phyloP scores from a whole-genome alignment of 2,113 vertebrate species.

The Turdus rufiventris region DNA sequence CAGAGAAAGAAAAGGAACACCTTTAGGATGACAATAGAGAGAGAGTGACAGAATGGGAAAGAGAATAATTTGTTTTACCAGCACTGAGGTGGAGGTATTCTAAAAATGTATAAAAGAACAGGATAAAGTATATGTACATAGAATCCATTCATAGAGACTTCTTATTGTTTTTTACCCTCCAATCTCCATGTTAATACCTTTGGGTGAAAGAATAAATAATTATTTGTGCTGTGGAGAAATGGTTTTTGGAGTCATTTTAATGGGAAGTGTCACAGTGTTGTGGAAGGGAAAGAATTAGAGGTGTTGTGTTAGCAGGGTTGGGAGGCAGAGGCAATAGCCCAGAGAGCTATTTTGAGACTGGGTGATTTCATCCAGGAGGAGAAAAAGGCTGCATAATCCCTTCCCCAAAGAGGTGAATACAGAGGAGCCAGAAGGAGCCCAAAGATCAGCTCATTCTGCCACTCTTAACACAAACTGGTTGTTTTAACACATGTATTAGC shows the following conservation, averaged over 20 bases:
- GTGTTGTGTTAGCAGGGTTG: slow-evolving; percentile 12
- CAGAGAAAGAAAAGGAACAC: neutral
- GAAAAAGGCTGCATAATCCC: neutral
- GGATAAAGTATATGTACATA: neutral
- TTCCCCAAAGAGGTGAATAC: neutral
- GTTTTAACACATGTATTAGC: slow-evolving; percentile 14
- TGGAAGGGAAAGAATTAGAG: slow-evolving; percentile 42
- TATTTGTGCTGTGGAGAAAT: slow-evolving; percentile 44
- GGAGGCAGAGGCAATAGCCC: neutral
- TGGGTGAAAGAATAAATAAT: slow-evolving; percentile 51
- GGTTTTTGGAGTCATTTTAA: slow-evolving; percentile 43
- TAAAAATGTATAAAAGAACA: slow-evolving; percentile 24
- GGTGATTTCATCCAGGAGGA: neutral
- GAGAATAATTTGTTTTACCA: slow-evolving; percentile 34
- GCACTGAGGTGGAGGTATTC: neutral
- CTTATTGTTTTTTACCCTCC: slow-evolving; percentile 35
- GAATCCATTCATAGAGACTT: neutral
- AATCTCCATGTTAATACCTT: slow-evolving; percentile 32
- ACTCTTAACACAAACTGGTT: neutral
- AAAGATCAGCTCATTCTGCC: neutral
- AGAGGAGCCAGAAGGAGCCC: neutral
- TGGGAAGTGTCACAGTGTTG: slow-evolving; percentile 24
- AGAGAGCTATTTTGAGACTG: neutral
- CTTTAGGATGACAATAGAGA: slow-evolving; percentile 19
- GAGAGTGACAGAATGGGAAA: slow-evolving; percentile 12